A percentile compares a stretch with the other conserved stretches of the same genome.
phyloP scores from a whole-genome alignment of 92 coral and sea anemone species.

The Anthopleura xanthogrammica region DNA sequence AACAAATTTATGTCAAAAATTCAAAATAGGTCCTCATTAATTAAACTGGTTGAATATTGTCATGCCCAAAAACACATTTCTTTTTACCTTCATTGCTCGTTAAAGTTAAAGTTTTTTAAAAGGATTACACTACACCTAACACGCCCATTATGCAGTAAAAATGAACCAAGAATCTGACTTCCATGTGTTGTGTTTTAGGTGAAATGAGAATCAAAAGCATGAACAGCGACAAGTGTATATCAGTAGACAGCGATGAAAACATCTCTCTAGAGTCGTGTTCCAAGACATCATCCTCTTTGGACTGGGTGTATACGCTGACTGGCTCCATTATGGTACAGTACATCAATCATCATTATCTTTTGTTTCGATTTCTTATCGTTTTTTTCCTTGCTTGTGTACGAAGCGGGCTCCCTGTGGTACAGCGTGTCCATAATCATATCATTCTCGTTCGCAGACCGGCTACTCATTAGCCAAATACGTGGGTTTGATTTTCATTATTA shows the following conservation, averaged over 20 bases:
- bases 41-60: no score
- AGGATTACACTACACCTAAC: no score
- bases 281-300: conserved; percentile 1
- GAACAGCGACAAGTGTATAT: conserved; percentile 16
- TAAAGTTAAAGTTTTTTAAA: no score
- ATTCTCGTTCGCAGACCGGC: no score
- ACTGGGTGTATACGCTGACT: conserved; percentile 60
- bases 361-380: background rate
- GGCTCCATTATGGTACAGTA: conserved; percentile 54
- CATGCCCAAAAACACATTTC: no score
- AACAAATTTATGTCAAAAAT: no score
- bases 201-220: conserved; percentile 27
- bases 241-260: conserved; percentile 8
- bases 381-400: background rate
- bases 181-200: conserved; percentile 3
- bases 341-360: background rate
- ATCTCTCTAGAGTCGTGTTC: conserved; percentile 16
- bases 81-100: no score
- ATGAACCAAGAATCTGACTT: background rate
- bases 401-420: background rate
- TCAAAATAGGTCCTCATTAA: no score
- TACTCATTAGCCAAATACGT: no score
- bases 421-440: no score
- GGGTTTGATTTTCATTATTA: no score
- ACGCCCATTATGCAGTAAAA: no score